Percentiles rank a stretch among this genome's conserved stretches.
Evolutionary conservation across 2,888 invertebrate species (phyloP).

Genomic region (Drosophila koepferae): DNA sequence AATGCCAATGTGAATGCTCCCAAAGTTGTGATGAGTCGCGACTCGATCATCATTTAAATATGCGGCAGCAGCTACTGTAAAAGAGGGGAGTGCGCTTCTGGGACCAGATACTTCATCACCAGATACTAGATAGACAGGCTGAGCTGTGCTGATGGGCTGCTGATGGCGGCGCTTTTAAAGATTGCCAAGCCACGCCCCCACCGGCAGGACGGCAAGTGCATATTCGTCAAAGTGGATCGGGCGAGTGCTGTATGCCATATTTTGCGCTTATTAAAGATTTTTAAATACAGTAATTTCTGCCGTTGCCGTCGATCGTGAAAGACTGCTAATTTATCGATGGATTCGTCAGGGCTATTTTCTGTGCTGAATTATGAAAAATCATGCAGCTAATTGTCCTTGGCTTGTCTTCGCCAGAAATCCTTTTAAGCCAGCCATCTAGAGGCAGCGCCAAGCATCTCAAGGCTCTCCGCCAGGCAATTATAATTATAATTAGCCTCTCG

Average conservation of each 20-base stretch:
- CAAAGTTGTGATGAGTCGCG: slow-evolving; percentile 24
- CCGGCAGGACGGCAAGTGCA: slow-evolving; percentile 36
- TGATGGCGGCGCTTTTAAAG: slow-evolving; percentile 61
- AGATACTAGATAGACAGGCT: not conserved
- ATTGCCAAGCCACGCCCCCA: slow-evolving; percentile 22
- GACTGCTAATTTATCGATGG: slow-evolving; percentile 70
- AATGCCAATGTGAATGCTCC: slow-evolving; percentile 29
- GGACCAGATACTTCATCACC: not conserved
- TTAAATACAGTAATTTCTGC: slow-evolving; percentile 77
- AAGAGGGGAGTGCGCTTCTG: not conserved
- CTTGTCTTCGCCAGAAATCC: slow-evolving; percentile 58
- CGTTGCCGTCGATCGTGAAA: slow-evolving; percentile 22
- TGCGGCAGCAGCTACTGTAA: slow-evolving; percentile 50
- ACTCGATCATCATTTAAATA: slow-evolving; percentile 62
- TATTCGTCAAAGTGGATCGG: slow-evolving; percentile 36
- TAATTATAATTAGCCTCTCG: slow-evolving; percentile 49
- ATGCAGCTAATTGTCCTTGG: slow-evolving; percentile 66
- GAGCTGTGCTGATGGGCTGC: slow-evolving; percentile 28
- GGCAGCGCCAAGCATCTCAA: slow-evolving; percentile 18
- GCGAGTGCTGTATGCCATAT: slow-evolving; percentile 49
- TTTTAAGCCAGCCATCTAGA: slow-evolving; percentile 58
- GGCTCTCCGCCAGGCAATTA: slow-evolving; percentile 15
- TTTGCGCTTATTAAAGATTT: slow-evolving; percentile 77
- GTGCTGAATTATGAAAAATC: slow-evolving; percentile 68
- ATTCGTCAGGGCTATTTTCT: slow-evolving; percentile 68